Percentiles rank a stretch among this genome's conserved stretches.
Evolutionary conservation across 37 sponge, comb jelly and placozoan species (phyloP).

Genomic region (Axinella damicornis): DNA sequence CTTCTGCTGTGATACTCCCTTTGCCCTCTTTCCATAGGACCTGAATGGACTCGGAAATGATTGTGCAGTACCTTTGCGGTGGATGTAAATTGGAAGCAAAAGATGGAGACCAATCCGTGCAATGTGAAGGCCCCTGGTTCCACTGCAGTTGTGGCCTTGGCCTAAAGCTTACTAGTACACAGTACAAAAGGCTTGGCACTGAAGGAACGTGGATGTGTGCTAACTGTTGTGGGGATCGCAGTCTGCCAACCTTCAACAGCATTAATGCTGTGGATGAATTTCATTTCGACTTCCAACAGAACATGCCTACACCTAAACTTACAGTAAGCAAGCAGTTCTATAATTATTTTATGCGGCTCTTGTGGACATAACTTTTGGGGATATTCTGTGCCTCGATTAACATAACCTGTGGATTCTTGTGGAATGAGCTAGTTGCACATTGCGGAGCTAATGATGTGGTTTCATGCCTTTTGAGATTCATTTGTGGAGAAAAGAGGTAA

Average conservation of each 20-base stretch:
- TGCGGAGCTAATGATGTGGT: constrained; percentile 46
- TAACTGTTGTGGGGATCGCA: no score
- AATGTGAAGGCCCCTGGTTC: no score
- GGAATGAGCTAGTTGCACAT: constrained; percentile 51
- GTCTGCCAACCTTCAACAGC: not conserved
- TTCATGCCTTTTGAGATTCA: constrained; percentile 32
- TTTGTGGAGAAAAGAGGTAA: constrained; percentile 12
- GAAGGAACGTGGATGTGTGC: no score
- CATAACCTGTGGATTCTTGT: constrained; percentile 47
- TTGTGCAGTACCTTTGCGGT: no score
- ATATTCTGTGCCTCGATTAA: constrained; percentile 36
- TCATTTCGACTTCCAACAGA: constrained; percentile 56
- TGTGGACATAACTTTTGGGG: constrained; percentile 41
- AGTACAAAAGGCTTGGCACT: no score
- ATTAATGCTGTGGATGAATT: constrained; percentile 6
- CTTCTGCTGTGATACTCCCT: no score
- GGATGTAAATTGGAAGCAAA: no score
- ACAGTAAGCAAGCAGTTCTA: constrained; percentile 33
- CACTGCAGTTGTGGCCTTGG: no score
- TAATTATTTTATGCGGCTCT: constrained; percentile 9
- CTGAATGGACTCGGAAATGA: no score
- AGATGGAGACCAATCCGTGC: no score
- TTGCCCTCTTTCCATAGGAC: no score
- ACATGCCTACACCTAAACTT: constrained; percentile 52
- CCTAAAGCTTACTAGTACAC: no score